Base-by-base conservation (phyloP, 2,888 invertebrate genomes). In the Stictocephala bisonia region DNA sequence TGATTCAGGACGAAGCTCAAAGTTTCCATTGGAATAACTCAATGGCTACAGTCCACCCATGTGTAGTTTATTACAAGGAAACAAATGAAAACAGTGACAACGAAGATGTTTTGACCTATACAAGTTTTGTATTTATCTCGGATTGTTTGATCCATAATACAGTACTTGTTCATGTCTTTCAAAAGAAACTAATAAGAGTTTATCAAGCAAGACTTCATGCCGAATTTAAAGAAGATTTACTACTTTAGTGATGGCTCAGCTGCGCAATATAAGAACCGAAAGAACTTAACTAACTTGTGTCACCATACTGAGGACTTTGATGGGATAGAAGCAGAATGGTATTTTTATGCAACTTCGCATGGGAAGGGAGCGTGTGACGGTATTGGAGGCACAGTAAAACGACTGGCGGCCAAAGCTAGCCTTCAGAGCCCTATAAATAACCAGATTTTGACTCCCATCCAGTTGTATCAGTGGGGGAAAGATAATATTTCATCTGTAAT, bases 171-270 rank as follows among this genome's bases (percentile, higher is more conserved):
- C 22, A 64, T 9, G 11, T 64, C 9, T 64, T 64, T n/a, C 64
- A 64, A 24, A 64, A 31, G 22, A 31, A 40, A 40, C 40, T 64
- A 9, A 40, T 64, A 13, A 7, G 13, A n/a, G 15, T 44, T 44
- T 44, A 15, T 44, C n/a, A 44, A 44, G 18, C n/a, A 44, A 15
- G 44, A 44, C n/a, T 18, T 44, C 18, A 44, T 15, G 44, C 2
- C 3, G 44, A 44, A 44, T 44, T 44, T 44, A 18, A 18, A n/a
- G n/a, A n/a, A n/a, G n/a, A n/a, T n/a, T n/a, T n/a, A n/a, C n/a
- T n/a, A n/a, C n/a, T n/a, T n/a, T n/a, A n/a, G n/a, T n/a, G 80
- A 81, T 75, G 80, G 79, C 9, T 72, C 71, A 69, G 77, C 77
- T 13, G 48, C 75, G 13, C 79, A 80, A 66, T 81, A 79, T 31